Percentiles rank a stretch among this genome's conserved stretches.
Conservation (phyloP, 2,797 vertebrate species). For the Urophycis tenuis region DNA sequence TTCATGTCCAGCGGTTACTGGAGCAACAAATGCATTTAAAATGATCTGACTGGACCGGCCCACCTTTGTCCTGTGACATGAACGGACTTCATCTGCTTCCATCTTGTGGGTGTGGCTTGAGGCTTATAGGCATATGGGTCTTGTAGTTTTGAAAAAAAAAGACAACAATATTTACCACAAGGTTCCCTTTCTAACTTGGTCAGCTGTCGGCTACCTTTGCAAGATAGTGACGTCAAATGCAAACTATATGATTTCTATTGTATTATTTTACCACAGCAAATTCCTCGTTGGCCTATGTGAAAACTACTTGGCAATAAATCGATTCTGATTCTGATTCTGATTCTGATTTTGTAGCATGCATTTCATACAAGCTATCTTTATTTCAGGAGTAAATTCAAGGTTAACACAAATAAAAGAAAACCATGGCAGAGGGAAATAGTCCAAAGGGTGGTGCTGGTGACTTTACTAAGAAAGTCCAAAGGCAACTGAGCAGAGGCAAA, state of each 20-base stretch:
- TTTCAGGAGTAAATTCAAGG: background rate
- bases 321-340: too few species aligned
- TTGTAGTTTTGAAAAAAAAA: constrained; percentile 54
- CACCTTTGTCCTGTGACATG: background rate
- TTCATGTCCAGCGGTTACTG: constrained; percentile 32
- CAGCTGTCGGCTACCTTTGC: background rate
- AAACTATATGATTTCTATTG: background rate
- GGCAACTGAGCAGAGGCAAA: constrained; percentile 83
- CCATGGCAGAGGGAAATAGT: constrained; percentile 56
- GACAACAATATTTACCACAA: too few species aligned
- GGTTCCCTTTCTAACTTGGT: background rate
- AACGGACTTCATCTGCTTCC: constrained; percentile 22
- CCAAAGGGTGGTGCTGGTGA: constrained; percentile 73
- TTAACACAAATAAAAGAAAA: constrained; percentile 6
- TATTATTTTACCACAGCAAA: too few species aligned
- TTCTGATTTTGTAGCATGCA: background rate
- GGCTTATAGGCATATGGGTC: constrained; percentile 48
- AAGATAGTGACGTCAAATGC: background rate
- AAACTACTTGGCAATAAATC: too few species aligned
- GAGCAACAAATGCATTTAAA: constrained; percentile 17
- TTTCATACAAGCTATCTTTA: background rate
- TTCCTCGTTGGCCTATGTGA: too few species aligned
- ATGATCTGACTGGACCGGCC: constrained; percentile 32
- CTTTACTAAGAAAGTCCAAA: constrained; percentile 86
- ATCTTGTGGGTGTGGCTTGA: constrained; percentile 29